Base-by-base conservation (phyloP, 2,797 vertebrate genomes). In the Anableps anableps region DNA sequence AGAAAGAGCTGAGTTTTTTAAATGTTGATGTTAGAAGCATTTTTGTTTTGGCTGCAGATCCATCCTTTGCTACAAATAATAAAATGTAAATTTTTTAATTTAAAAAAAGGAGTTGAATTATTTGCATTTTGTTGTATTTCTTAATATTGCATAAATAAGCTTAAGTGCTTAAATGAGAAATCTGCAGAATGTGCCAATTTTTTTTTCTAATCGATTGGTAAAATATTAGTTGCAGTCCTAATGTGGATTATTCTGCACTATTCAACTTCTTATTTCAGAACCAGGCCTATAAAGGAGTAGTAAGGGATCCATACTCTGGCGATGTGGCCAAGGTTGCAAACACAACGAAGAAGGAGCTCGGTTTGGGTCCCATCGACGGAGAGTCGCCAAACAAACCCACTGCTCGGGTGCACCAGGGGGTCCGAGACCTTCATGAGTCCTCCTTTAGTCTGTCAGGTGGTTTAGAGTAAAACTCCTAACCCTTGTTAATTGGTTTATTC, bases 371-470 rank as follows among this genome's bases (percentile, higher is more conserved):
- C 0, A 95, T 97, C 0, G 95, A 97, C n/a, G 97, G 97, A 74
- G 97, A 97, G n/a, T 91, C 95, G 0, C 83, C 95, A 62, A 95
- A 93, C 60, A 95, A 97, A 73, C 85, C 91, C 0, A 90, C 91
- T 82, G 83, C 81, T n/a, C 95, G 97, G 17, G 79, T 2, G 4
- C 97, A 97, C 3, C 95, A 96, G 79, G 97, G 97, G 76, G 95
- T 97, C 94, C 92, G 97, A 88, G 97, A 98, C 94, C 97, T 98
- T 62, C 97, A 98, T 1, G 97, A 98, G 92, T 98, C 97, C 89
- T 96, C 97, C 90, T 98, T 98, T 89, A 98, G 97, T 93, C 96
- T 98, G 74, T 98, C 97, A 73, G 97, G 97, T 98, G 78, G 16
- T 72, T 58, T 47, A n/a, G 8, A 70, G 41, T 21, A 31, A 75